Evolutionary conservation across 2,797 vertebrate genomes (phyloP).

Genomic region (Danio aesculapii): DNA sequence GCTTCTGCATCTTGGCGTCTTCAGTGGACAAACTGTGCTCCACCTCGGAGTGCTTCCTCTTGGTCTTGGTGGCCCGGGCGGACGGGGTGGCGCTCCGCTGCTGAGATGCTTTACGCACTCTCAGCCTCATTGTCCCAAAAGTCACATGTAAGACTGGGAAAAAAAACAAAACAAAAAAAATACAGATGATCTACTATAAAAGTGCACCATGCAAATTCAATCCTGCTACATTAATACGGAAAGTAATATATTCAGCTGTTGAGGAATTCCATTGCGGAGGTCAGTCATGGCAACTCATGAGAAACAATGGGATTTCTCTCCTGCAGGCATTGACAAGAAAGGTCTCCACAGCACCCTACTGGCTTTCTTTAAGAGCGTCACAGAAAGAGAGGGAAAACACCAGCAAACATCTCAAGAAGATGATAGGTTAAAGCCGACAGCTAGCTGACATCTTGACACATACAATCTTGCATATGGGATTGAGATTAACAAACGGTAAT

Average conservation of each 20-base stretch:
- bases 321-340: slow-evolving; percentile 28
- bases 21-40: slow-evolving; percentile 80
- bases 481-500: background rate
- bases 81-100: slow-evolving; percentile 82
- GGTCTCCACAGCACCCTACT: background rate
- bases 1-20: slow-evolving; percentile 89
- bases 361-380: background rate
- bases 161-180: slow-evolving; percentile 14
- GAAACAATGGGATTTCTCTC: slow-evolving; percentile 26
- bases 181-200: too few species aligned
- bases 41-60: slow-evolving; percentile 92
- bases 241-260: background rate
- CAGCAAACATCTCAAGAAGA: background rate
- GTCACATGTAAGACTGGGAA: slow-evolving; percentile 90
- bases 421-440: slow-evolving; percentile 3
- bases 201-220: background rate
- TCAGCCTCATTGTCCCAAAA: slow-evolving; percentile 95
- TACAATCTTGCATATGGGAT: background rate
- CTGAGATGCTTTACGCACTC: slow-evolving; percentile 96
- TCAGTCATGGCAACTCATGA: slow-evolving; percentile 58
- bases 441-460: background rate
- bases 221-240: background rate
- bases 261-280: slow-evolving; percentile 36
- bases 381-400: slow-evolving; percentile 10
- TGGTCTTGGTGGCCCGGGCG: slow-evolving; percentile 84